phyloP scores from a whole-genome alignment of 2,888 invertebrate genomes.

The Ecliptopera silaceata region DNA sequence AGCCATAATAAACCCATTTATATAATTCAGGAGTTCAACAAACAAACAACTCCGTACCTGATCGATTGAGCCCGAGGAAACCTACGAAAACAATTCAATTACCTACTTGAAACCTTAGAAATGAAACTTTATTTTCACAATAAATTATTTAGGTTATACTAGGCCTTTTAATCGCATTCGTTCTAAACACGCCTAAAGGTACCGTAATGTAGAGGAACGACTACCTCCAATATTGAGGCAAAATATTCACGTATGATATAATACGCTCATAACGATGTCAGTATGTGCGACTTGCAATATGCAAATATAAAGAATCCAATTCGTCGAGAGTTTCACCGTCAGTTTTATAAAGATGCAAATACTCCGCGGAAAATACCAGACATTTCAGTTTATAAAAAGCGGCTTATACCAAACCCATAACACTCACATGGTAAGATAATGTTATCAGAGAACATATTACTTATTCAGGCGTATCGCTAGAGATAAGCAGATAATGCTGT shows the following conservation, averaged over 20 bases:
- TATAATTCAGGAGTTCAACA: constrained; percentile 32
- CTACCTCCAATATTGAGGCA: too few relatives aligned
- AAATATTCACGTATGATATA: too few relatives aligned
- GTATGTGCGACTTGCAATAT: too few relatives aligned
- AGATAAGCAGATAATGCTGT: constrained; percentile 59
- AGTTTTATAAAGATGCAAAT: background rate
- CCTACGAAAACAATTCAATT: constrained; percentile 13
- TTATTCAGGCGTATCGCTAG: constrained; percentile 55
- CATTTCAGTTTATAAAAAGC: constrained; percentile 19
- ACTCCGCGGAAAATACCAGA: constrained; percentile 35
- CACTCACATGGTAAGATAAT: constrained; percentile 34
- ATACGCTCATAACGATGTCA: too few relatives aligned
- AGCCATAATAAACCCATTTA: constrained; percentile 28
- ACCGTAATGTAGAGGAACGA: too few relatives aligned
- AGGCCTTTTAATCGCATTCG: too few relatives aligned
- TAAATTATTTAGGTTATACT: too few relatives aligned
- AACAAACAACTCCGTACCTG: constrained; percentile 40
- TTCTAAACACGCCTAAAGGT: too few relatives aligned
- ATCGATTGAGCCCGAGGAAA: constrained; percentile 37
- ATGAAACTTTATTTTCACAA: background rate
- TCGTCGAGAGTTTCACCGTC: too few relatives aligned
- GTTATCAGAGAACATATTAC: constrained; percentile 56
- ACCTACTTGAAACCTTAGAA: constrained; percentile 1
- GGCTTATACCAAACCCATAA: constrained; percentile 28
- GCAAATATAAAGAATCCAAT: too few relatives aligned